A percentile compares a stretch with the other conserved stretches of the same genome.
Conservation (phyloP, 2,113 vertebrate species). For the Entomyzon cyanotis region DNA sequence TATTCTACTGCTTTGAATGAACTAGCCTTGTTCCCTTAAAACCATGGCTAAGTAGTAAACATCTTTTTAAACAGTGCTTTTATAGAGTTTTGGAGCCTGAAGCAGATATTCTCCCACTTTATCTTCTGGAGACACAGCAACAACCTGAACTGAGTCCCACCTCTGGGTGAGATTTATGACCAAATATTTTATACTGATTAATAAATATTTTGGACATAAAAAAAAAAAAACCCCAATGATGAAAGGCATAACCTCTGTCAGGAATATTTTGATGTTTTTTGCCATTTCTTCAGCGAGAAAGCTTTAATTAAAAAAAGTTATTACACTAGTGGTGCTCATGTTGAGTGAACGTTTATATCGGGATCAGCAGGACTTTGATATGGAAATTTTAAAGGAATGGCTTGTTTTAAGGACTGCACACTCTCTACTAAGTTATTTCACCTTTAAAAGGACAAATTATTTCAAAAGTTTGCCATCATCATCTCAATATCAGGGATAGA, state of each 20-base stretch:
- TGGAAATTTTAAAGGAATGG: slow-evolving; percentile 19
- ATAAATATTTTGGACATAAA: background rate
- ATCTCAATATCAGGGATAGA: background rate
- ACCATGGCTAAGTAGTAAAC: background rate
- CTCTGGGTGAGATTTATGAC: background rate
- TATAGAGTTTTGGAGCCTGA: background rate
- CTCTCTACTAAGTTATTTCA: background rate
- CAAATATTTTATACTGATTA: background rate
- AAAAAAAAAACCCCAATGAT: fast-evolving
- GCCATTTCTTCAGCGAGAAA: background rate
- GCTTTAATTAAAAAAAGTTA: slow-evolving; percentile 9
- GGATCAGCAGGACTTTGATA: background rate
- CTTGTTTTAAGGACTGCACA: slow-evolving; percentile 16
- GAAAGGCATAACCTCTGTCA: background rate
- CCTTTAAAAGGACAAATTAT: background rate
- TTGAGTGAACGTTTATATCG: background rate
- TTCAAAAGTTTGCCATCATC: background rate
- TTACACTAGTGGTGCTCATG: background rate
- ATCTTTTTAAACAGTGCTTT: background rate
- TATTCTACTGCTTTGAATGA: background rate
- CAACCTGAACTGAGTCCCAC: background rate
- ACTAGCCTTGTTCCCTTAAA: background rate
- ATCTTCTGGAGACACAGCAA: background rate
- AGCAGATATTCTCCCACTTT: background rate
- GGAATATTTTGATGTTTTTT: background rate